Evolutionary conservation across 2,113 vertebrate species (phyloP).

Genomic region (human): GRCh38 chr17:49370001-49370500

Average conservation of each 20-base stretch:
- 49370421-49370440: neutral
- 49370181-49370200: neutral
- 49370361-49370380: neutral
- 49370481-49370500: neutral
- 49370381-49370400: too few relatives aligned
- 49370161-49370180: conserved; percentile 17
- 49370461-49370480: neutral
- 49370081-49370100: neutral
- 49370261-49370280: neutral
- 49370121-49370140: neutral
- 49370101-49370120: conserved; percentile 1
- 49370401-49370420: too few relatives aligned
- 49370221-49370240: neutral
- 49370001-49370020: conserved; percentile 34
- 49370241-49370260: neutral
- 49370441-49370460: neutral
- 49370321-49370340: neutral
- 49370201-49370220: neutral
- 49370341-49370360: neutral
- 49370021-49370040: neutral
- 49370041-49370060: conserved; percentile 26
- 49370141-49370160: neutral
- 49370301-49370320: neutral
- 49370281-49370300: conserved; percentile 24
- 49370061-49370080: conserved; percentile 28